Evolutionary conservation across 2,797 vertebrate genomes (phyloP), one percentile per base, ranked within the genome.

Genomic region (Sarcoramphus papa): DNA sequence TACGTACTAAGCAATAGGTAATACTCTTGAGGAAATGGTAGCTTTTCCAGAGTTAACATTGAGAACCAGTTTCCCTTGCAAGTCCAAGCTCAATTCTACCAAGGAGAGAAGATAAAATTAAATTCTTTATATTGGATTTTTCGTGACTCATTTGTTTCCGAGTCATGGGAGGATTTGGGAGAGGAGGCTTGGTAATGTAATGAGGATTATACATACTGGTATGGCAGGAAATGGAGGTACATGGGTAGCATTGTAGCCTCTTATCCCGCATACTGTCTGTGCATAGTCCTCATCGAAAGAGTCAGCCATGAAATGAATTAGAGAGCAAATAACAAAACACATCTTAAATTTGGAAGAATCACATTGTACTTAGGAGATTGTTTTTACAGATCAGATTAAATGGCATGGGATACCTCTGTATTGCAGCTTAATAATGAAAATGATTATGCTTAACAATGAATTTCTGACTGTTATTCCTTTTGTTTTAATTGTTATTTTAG

Each of bases 401-500:
- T 47, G 28, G 20, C 30, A 3, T 27, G 6, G 21, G 22, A 28
- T 75, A 18, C 5, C 16, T 64, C 67, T 78, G 25, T 62, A 18
- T 60, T 81, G 50, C 57, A 65, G 24, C 7, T 7, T 92, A 56
- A 22, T 62, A 53, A 37, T 86, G 60, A 83, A 83, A 63, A 73
- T 72, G 2, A 7, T 33, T 75, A 10, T 88, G 43, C 12, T 54
- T 87, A 85, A 67, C 13, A 51, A 60, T 50, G 3, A 28, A 41
- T 67, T 67, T 57, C 30, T 95, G 33, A 74, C 23, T 57, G 40
- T n/a, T 85, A 13, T 0, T 86, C 7, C 17, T 74, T 78, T 51
- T 75, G 7, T 74, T 90, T 87, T 85, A 56, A 90, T 88, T 81
- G 22, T 85, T 45, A 21, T 77, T 97, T 94, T 88, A 99, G 99